A percentile compares a stretch with the other conserved stretches of the same genome.
Evolutionary conservation across 2,888 invertebrate species (phyloP).

Genomic region (Chorisops tibialis): DNA sequence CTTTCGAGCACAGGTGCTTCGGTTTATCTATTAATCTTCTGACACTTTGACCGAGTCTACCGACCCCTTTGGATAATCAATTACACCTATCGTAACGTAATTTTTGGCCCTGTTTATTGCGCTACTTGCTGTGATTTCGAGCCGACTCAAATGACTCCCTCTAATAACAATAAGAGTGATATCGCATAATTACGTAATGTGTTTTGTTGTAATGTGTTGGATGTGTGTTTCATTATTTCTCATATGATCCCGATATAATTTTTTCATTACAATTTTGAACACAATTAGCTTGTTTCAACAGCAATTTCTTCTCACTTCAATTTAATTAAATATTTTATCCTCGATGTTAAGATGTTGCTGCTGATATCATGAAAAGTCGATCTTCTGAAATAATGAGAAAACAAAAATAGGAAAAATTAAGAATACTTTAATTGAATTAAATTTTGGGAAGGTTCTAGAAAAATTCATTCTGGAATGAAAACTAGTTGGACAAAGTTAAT

Average conservation of each 20-base stretch:
- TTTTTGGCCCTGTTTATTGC: not conserved
- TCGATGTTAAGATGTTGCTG: no score
- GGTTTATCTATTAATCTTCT: conserved; percentile 9
- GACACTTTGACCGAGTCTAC: not conserved
- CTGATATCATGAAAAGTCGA: no score
- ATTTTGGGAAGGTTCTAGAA: no score
- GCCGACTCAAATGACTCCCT: no score
- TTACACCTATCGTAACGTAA: not conserved
- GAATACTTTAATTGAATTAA: no score
- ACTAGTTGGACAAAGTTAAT: no score
- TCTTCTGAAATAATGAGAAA: no score
- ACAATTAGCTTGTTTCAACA: not conserved
- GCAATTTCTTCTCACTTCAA: not conserved
- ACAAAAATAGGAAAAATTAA: no score
- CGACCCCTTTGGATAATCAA: conserved; percentile 12
- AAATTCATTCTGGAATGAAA: no score
- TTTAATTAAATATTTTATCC: not conserved
- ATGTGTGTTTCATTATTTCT: no score
- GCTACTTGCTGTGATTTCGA: not conserved
- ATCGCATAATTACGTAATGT: not conserved
- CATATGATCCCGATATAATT: no score
- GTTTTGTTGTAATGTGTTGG: no score
- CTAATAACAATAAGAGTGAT: not conserved
- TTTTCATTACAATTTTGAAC: not conserved
- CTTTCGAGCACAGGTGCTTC: not conserved